Base-by-base conservation (phyloP, 1,140 invertebrate genomes). In the Phenacoccus solenopsis region DNA sequence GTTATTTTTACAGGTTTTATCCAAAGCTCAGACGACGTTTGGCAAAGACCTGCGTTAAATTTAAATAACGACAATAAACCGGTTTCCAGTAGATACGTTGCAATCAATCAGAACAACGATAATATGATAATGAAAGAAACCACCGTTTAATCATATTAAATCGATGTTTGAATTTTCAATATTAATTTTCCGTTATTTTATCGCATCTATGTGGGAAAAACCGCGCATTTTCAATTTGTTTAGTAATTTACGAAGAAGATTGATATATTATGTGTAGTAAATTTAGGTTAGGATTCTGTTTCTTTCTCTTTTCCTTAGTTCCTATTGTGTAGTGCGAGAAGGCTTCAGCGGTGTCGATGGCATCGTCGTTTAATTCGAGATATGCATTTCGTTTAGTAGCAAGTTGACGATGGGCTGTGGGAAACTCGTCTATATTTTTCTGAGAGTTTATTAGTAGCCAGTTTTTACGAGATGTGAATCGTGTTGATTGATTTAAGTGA, bases 61-160 rank as follows among this genome's bases (percentile, higher is more conserved):
- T 49, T 49, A 16, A 49, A 49, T 49, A 16, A 49, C 38, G 38
- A 49, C 38, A 49, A 49, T n/a, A n/a, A 49, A 49, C 38, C 38
- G 38, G 38, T 49, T 49, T 49, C 38, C 38, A 49, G 20, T n/a
- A 49, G 38, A 49, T 49, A 49, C 38, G 38, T 16, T 49, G 16
- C 16, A 49, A 49, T 49, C 38, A 49, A 49, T 49, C 38, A 49
- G 38, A 49, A 16, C 20, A 49, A 49, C 38, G 38, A 49, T 49
- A 49, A 49, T n/a, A n/a, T 49, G 38, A 49, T 49, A 49, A 49
- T 49, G 38, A 49, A 49, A 49, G 38, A 49, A 49, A 49, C 38
- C 38, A 49, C 38, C 38, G 38, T 49, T 49, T 49, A 49, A 49
- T 49, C n/a, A n/a, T n/a, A n/a, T n/a, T n/a, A n/a, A n/a, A 49